Base-by-base conservation (phyloP, 2,888 invertebrate species). In the Morpho helenor region DNA sequence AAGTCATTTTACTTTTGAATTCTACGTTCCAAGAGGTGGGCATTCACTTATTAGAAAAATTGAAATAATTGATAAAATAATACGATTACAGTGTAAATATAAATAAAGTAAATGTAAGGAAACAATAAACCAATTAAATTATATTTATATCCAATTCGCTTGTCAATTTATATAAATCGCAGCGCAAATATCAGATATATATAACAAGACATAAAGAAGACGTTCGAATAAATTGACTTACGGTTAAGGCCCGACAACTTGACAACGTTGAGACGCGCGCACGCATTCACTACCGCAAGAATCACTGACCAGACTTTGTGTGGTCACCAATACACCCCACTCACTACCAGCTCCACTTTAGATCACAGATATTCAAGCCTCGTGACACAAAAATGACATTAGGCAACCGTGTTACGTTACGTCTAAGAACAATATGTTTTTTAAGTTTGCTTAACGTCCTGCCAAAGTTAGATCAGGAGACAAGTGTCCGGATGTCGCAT, bases 251-350 rank as follows among this genome's bases (percentile, higher is more conserved):
- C 61, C 63, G 66, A 62, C 54, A 45, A 46, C 54, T 16, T 48
- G 61, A 53, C 59, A 62, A 62, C 60, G 66, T 51, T 60, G 66
- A 65, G 68, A 70, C 74, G 74, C 72, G 73, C 66, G 70, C 66
- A 63, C 72, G 65, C 69, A 59, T 57, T 57, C 70, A 70, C 72
- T 41, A 22, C 7, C 64, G 49, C 66, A 64, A 67, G 70, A 69
- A 69, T 68, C 68, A 77, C 77, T 76, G 73, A 65, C 66, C 70
- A 66, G 59, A 57, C 62, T 54, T 61, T 56, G 56, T 69, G 70
- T 68, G 72, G 68, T 68, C 66, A 67, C 66, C 67, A 68, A 67
- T 53, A 62, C 65, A 65, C 74, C 75, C 75, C 74, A 70, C 73
- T 69, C 63, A 54, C 59, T 64, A 64, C 61, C 61, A 56, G 56